These are phyloP conservation scores for Drosophila nebulosa DNA, from an alignment of 1,140 invertebrate species.

Conservation along the genomic window DNA sequence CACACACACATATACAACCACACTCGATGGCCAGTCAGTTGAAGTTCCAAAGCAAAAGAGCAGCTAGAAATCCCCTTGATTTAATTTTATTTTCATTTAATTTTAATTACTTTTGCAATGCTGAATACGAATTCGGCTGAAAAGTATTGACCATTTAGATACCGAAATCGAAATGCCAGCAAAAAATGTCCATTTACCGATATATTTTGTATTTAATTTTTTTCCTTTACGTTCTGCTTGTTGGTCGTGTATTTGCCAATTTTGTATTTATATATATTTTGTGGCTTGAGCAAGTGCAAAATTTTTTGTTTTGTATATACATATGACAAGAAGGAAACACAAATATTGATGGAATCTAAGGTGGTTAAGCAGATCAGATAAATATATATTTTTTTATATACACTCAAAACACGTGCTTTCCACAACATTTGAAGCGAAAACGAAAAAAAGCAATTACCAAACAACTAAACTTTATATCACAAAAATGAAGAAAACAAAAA, in stretches of 20 bases:
- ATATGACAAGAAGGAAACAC: constrained; percentile 13
- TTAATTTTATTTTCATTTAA: constrained; percentile 28
- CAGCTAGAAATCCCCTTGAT: constrained; percentile 38
- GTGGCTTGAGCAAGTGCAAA: constrained; percentile 33
- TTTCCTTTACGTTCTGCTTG: background rate
- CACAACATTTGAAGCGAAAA: constrained; percentile 9
- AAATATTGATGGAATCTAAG: constrained; percentile 27
- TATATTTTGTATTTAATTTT: background rate
- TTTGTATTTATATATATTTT: constrained; percentile 64
- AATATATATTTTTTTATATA: constrained; percentile 41
- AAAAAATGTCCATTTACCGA: too few relatives aligned
- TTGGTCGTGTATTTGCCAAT: constrained; percentile 50
- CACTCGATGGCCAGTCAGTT: constrained; percentile 35
- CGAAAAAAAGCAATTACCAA: background rate
- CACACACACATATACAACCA: background rate
- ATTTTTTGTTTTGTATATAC: constrained; percentile 40
- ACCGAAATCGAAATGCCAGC: too few relatives aligned
- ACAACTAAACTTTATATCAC: constrained; percentile 20
- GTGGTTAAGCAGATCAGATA: constrained; percentile 43
- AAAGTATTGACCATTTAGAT: too few relatives aligned
- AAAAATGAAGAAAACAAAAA: constrained; percentile 15
- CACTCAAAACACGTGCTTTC: constrained; percentile 27
- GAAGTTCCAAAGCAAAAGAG: constrained; percentile 37
- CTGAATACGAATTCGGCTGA: too few relatives aligned
- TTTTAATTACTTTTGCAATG: background rate